phyloP scores from a whole-genome alignment of 2,113 vertebrate genomes.

The Gobius niger region DNA sequence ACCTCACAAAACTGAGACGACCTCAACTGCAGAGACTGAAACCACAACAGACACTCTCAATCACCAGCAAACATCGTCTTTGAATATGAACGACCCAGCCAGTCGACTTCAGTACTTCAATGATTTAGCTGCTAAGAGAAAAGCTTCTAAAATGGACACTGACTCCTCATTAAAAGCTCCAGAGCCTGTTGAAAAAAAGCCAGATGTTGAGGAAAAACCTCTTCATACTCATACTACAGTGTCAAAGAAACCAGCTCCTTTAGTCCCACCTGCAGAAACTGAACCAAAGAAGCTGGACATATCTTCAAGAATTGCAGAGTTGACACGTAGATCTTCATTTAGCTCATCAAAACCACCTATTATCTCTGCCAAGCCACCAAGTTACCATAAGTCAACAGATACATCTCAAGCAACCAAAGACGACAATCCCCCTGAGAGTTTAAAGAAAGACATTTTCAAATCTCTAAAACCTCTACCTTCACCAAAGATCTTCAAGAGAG shows the following conservation, averaged over 20 bases:
- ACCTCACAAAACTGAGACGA: conserved; percentile 29
- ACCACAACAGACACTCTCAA: conserved; percentile 10
- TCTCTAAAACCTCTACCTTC: conserved; percentile 71
- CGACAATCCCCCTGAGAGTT: conserved; percentile 52
- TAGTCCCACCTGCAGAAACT: conserved; percentile 34
- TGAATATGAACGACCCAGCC: conserved; percentile 73
- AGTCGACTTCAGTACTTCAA: conserved; percentile 75
- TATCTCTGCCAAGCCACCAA: conserved; percentile 41
- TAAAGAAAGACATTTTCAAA: conserved; percentile 74
- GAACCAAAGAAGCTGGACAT: conserved; percentile 55
- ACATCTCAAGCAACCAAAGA: conserved; percentile 52
- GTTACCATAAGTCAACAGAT: conserved; percentile 30
- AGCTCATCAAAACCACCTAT: conserved; percentile 55
- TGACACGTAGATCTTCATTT: conserved; percentile 50
- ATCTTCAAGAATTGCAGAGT: conserved; percentile 54
- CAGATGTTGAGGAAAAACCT: conserved; percentile 55
- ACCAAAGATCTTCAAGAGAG: conserved; percentile 73
- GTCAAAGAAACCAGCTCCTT: conserved; percentile 7
- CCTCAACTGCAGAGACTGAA: conserved; percentile 22
- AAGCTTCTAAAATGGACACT: conserved; percentile 54
- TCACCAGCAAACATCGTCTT: conserved; percentile 17
- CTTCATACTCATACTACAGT: conserved; percentile 2
- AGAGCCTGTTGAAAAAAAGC: conserved; percentile 67
- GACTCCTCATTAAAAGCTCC: conserved; percentile 47
- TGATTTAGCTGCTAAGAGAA: conserved; percentile 71